Percentiles rank a stretch among this genome's conserved stretches.
Evolutionary conservation across 1,140 invertebrate genomes (phyloP).

Genomic region (Leguminivora glycinivorella): DNA sequence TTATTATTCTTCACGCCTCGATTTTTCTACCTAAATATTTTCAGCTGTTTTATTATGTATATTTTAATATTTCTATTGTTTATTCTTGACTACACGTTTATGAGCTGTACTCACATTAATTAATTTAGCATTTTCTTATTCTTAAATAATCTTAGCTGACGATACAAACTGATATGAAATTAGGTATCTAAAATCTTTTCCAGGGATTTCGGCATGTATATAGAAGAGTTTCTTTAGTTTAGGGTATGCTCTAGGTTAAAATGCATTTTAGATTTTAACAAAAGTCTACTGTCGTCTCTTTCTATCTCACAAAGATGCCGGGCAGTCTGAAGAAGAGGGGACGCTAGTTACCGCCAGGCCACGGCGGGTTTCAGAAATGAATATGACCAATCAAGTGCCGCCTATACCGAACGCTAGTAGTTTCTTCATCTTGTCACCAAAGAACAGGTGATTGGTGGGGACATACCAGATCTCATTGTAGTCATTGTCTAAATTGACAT

Average conservation of each 20-base stretch:
- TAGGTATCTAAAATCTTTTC: slow-evolving; percentile 28
- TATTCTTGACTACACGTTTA: slow-evolving; percentile 33
- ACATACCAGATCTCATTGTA: slow-evolving; percentile 68
- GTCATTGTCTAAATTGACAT: slow-evolving; percentile 71
- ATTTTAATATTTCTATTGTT: slow-evolving; percentile 34
- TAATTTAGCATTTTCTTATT: slow-evolving; percentile 46
- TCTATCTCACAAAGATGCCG: slow-evolving; percentile 72
- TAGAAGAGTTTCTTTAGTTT: slow-evolving; percentile 31
- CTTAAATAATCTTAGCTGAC: slow-evolving; percentile 24
- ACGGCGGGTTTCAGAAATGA: slow-evolving; percentile 94
- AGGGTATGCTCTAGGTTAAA: slow-evolving; percentile 31
- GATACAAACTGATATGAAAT: slow-evolving; percentile 12
- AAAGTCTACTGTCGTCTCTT: slow-evolving; percentile 48
- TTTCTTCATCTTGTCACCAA: slow-evolving; percentile 97
- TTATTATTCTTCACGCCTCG: slow-evolving; percentile 35
- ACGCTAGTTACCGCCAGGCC: slow-evolving; percentile 87
- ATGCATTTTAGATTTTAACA: slow-evolving; percentile 33
- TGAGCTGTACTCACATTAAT: slow-evolving; percentile 40
- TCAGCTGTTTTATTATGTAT: slow-evolving; percentile 35
- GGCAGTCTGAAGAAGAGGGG: slow-evolving; percentile 80
- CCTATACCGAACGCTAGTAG: slow-evolving; percentile 97
- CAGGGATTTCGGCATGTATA: slow-evolving; percentile 43
- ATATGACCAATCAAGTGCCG: slow-evolving; percentile 90
- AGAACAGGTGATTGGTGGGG: slow-evolving; percentile 88
- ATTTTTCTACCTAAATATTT: slow-evolving; percentile 38